Conservation (phyloP, 2,113 vertebrate genomes). For the Glaucidium brasilianum region DNA sequence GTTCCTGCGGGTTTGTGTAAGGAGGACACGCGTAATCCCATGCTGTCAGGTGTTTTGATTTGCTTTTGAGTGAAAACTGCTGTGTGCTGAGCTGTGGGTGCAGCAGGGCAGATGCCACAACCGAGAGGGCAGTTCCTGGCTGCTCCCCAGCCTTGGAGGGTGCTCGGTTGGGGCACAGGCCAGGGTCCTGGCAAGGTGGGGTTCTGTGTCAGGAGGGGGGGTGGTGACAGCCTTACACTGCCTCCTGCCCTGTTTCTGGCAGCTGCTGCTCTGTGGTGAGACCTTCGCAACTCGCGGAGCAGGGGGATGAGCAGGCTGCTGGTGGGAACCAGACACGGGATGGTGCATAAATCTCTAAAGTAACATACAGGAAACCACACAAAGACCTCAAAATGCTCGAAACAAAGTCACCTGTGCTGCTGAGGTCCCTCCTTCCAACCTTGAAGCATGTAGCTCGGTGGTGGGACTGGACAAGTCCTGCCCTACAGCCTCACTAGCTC, state of each 20-base stretch:
- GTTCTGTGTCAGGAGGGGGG: neutral
- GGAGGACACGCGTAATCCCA: rapidly evolving
- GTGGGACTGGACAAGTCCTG: neutral
- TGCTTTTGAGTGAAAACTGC: rapidly evolving
- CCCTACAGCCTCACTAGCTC: neutral
- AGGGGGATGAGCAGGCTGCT: neutral
- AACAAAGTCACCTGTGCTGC: neutral
- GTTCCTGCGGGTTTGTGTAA: neutral
- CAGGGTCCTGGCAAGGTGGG: neutral
- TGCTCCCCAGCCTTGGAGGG: neutral
- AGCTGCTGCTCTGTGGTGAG: neutral
- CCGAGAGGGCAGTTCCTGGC: neutral
- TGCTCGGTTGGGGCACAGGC: rapidly evolving
- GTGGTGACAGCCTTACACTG: neutral
- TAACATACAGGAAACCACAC: neutral
- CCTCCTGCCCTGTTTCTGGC: neutral
- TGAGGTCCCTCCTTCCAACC: neutral
- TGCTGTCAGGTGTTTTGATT: neutral
- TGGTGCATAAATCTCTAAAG: neutral
- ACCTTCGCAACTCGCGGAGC: neutral
- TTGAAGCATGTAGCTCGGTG: rapidly evolving
- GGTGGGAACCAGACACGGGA: neutral
- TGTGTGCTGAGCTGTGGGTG: neutral
- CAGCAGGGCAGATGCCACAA: neutral
- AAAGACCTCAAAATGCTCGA: neutral